Evolutionary conservation across 2,113 vertebrate species (phyloP).

Genomic region (Hyperopisus bebe): DNA sequence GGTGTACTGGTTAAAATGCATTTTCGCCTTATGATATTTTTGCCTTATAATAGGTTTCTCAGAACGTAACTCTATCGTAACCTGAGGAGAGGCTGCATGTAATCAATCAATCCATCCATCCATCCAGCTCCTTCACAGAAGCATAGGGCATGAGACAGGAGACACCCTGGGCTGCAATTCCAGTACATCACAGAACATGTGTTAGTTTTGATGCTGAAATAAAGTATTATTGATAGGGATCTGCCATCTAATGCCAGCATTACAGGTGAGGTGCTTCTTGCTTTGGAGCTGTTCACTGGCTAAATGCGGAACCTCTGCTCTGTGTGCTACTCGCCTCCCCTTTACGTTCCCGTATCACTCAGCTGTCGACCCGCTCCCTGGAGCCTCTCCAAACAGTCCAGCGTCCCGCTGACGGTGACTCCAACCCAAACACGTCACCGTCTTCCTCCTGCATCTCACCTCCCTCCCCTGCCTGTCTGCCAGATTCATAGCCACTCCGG

Average conservation of each 20-base stretch:
- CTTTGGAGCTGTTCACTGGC: neutral
- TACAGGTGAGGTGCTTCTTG: neutral
- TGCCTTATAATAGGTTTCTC: too few species aligned
- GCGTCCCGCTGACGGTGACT: neutral
- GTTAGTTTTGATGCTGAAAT: neutral
- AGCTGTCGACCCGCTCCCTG: neutral
- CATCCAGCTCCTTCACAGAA: neutral
- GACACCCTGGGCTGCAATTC: neutral
- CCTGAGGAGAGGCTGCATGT: too few species aligned
- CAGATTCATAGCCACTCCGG: neutral
- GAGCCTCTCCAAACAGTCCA: neutral
- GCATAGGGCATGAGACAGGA: neutral
- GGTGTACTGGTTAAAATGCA: too few species aligned
- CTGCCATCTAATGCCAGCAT: neutral
- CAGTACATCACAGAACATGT: neutral
- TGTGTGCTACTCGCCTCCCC: neutral
- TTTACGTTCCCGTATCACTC: neutral
- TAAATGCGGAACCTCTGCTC: neutral
- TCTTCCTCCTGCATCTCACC: neutral
- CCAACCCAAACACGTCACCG: neutral
- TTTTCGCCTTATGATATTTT: too few species aligned
- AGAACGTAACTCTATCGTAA: too few species aligned
- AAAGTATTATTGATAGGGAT: neutral
- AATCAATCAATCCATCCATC: neutral
- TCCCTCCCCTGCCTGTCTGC: neutral